A percentile compares a stretch with the other conserved stretches of the same genome.
These are phyloP conservation scores for Macrophya annulata DNA, from an alignment of 2,888 invertebrate species.

Conservation along the genomic window DNA sequence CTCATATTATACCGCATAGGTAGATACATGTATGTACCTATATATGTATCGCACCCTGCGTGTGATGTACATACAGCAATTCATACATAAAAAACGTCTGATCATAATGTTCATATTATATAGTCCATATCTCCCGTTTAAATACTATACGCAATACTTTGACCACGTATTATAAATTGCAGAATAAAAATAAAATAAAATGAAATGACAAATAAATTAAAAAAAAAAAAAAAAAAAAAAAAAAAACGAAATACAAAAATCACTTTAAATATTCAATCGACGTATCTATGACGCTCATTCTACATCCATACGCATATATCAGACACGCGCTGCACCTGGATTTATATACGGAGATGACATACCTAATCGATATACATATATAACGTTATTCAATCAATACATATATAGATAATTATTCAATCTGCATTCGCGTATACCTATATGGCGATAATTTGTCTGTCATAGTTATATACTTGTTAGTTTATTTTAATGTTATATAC, in stretches of 20 bases:
- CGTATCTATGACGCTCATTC: background rate
- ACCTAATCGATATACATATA: background rate
- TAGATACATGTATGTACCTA: too few relatives aligned
- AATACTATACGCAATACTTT: too few relatives aligned
- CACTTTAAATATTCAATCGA: background rate
- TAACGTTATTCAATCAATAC: background rate
- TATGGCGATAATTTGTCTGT: background rate
- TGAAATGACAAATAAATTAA: background rate
- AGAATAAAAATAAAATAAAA: background rate
- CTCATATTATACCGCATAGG: background rate
- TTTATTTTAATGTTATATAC: background rate
- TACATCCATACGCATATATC: background rate
- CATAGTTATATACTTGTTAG: background rate
- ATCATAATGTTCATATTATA: too few relatives aligned
- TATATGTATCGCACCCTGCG: background rate
- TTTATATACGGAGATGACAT: slow-evolving; percentile 22
- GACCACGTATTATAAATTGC: too few relatives aligned
- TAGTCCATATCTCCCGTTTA: too few relatives aligned
- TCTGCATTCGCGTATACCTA: background rate
- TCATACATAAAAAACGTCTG: background rate
- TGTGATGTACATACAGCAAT: background rate
- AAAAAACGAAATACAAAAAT: background rate
- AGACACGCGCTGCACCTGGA: background rate
- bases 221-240: background rate
- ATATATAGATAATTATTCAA: too few relatives aligned